Evolutionary conservation across 2,797 vertebrate species (phyloP), one percentile per base, ranked within the genome.

Genomic region (Buphagus erythrorhynchus): DNA sequence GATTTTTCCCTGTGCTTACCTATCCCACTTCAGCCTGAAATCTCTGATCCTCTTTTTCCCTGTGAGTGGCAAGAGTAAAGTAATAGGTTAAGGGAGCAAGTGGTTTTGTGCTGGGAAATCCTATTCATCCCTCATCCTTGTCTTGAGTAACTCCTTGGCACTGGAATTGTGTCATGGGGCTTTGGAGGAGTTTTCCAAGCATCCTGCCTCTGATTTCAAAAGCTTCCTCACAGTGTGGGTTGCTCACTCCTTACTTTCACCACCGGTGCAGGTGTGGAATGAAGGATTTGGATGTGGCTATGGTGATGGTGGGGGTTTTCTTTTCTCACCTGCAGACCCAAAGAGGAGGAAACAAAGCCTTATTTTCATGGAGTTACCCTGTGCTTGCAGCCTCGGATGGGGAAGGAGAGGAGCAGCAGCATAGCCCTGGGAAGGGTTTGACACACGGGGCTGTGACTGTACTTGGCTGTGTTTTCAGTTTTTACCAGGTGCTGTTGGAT

Each of bases 1-100:
- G 0, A 3, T 38, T 77, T 76, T 55, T 68, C 35, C 16, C 6
- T 3, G 10, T 0, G 0, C 28, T 87, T 42, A 11, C 24, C 46
- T 36, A 18, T 59, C 57, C 12, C 9, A 20, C 38, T 80, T 63
- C 52, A 66, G 21, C 61, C 48, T 62, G n/a, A n/a, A 74, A 54
- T 79, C 49, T 36, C 40, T 49, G n/a, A 35, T 57, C 6, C 10
- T 77, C 66, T 58, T 73, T 46, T 31, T 54, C 17, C 22, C 15
- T 7, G 2, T 74, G 51, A 35, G 24, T 49, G 25, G 28, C 55
- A 59, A 66, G 38, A 76, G 28, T 40, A 19, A 86, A 43, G 35
- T 13, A 25, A 24, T 35, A 61, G 73, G 29, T 67, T 12, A 48
- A 21, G 38, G 65, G 68, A 96, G 45, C 76, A 68, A 75, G 21